These are phyloP conservation scores for Torymus auratus DNA, from an alignment of 2,888 invertebrate species.

Conservation along the genomic window DNA sequence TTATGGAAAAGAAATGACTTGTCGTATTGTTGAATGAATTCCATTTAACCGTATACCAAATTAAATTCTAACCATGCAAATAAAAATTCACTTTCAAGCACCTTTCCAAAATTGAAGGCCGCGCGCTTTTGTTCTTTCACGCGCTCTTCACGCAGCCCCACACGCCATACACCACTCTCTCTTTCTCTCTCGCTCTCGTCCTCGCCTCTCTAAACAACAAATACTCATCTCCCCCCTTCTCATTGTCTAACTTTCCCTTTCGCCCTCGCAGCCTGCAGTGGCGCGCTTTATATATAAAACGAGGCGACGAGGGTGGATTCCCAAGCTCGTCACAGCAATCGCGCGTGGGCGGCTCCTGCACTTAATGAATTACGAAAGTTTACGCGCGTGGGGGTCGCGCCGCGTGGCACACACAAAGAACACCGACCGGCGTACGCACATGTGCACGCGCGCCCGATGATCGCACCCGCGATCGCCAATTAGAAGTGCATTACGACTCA, in stretches of 20 bases:
- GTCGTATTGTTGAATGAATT: no score
- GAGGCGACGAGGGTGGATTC: constrained; percentile 17
- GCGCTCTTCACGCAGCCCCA: no score
- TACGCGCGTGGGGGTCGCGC: constrained; percentile 29
- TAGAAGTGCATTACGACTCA: constrained; percentile 4
- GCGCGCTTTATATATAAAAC: no score
- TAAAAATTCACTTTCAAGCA: no score
- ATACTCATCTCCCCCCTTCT: not conserved
- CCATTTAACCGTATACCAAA: no score
- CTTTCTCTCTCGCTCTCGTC: no score
- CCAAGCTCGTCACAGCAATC: constrained; percentile 8
- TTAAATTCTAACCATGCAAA: no score
- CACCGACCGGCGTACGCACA: not conserved
- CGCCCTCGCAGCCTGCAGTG: not conserved
- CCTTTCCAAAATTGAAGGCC: no score
- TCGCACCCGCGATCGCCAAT: constrained; percentile 10
- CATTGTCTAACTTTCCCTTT: constrained; percentile 7
- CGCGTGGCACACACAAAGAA: not conserved
- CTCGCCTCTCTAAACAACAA: no score
- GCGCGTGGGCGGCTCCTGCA: constrained; percentile 5
- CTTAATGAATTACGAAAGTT: constrained; percentile 65
- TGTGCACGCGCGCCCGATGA: not conserved
- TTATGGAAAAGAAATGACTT: no score
- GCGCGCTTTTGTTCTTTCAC: no score
- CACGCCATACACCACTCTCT: no score